Conservation (phyloP, 2,797 vertebrate species). For the Amphiprion clarkii region DNA sequence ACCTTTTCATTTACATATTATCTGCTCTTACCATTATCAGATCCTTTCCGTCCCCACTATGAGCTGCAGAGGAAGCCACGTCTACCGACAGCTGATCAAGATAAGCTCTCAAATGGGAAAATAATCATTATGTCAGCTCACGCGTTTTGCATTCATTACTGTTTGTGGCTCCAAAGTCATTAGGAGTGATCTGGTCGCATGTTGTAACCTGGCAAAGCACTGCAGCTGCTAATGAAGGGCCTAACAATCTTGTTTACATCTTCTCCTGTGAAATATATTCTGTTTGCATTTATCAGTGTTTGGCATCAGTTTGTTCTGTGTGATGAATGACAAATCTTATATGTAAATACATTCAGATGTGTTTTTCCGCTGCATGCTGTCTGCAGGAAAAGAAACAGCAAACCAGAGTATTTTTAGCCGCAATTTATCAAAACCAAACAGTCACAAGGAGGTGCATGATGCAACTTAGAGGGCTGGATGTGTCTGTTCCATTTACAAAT, state of each 20-base stretch:
- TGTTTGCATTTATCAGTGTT: constrained; percentile 36
- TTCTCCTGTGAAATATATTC: constrained; percentile 35
- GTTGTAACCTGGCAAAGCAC: constrained; percentile 52
- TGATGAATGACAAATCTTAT: background rate
- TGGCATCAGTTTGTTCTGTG: constrained; percentile 44
- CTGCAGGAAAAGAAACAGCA: constrained; percentile 11
- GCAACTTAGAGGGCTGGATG: constrained; percentile 19
- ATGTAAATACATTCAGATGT: background rate
- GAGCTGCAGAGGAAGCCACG: constrained; percentile 33
- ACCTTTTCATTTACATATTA: constrained; percentile 31
- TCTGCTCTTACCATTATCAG: constrained; percentile 44
- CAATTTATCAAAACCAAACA: constrained; percentile 9
- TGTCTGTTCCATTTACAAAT: constrained; percentile 62
- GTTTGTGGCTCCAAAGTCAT: constrained; percentile 55
- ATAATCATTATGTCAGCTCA: constrained; percentile 63
- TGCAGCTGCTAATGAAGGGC: constrained; percentile 55
- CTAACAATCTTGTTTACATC: constrained; percentile 58
- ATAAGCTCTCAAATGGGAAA: constrained; percentile 57
- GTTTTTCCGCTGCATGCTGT: background rate
- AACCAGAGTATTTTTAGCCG: constrained; percentile 11
- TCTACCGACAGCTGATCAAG: constrained; percentile 61
- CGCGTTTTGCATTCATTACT: constrained; percentile 61
- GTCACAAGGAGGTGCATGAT: constrained; percentile 16
- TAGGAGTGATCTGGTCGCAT: constrained; percentile 50
- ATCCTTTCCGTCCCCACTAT: background rate